Evolutionary conservation across 2,888 invertebrate species (phyloP), one percentile per base, ranked within the genome.

Genomic region (Scrobipalpa atriplicella): DNA sequence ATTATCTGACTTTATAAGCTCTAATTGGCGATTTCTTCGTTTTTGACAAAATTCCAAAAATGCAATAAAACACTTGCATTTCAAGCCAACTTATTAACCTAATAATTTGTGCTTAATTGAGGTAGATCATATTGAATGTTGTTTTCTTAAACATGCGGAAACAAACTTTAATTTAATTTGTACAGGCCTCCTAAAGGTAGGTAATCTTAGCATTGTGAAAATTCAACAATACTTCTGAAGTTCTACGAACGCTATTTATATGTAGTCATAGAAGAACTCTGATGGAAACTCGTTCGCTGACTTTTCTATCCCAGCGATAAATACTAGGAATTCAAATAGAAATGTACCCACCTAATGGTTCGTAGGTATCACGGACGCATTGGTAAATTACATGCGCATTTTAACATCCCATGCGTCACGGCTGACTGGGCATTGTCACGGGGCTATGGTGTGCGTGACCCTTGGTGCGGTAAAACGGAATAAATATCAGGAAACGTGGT

Each of bases 371-470:
- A 41, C 41, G 38, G 21, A 63, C 63, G 63, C 63, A 63, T 38
- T 63, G 21, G 38, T 63, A 36, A 63, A 52, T 63, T 52, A 63
- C 52, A 63, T 63, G 63, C 63, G 63, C 63, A 63, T 63, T 63
- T 63, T 63, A 63, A 63, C 51, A 62, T 51, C 29, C 21, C 47
- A 52, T 63, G 52, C 63, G 63, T 63, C 63, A 63, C 38, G 52
- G 63, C 36, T 18, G 52, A 63, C 63, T 63, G 52, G 10, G 52
- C 36, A 62, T 62, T 47, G 41, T 39, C 63, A 38, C 38, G 63
- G 63, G 36, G 58, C 29, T 16, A 13, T 11, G 18, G 19, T 13
- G 36, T 19, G 56, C 51, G 36, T 63, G 51, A 21, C 51, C 52
- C 47, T 18, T 51, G 51, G 41, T 52, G 63, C 51, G 38, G 51